Conservation (phyloP, 92 coral and sea anemone genomes). For the Porites evermanni region DNA sequence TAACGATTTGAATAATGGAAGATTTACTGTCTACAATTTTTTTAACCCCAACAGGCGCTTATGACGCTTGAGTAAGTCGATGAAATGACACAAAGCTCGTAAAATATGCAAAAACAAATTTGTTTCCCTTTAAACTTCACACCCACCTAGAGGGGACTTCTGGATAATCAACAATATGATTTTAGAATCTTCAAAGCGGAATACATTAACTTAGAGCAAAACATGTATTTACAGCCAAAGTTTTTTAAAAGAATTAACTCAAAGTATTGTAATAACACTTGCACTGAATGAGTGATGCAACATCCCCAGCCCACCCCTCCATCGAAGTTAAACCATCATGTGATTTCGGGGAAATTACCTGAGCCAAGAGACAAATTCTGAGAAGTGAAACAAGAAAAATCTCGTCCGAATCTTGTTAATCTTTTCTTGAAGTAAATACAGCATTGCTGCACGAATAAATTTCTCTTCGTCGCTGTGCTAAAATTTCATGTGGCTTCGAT, state of each 20-base stretch:
- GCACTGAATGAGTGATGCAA: too few relatives aligned
- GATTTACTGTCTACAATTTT: neutral
- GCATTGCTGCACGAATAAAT: neutral
- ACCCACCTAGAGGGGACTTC: neutral
- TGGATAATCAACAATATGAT: too few relatives aligned
- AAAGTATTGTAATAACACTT: neutral
- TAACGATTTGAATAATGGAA: too few relatives aligned
- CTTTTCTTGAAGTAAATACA: neutral
- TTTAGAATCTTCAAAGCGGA: too few relatives aligned
- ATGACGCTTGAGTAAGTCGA: neutral
- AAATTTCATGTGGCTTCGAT: neutral
- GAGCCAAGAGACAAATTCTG: neutral
- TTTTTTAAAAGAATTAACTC: too few relatives aligned
- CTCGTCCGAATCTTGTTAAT: neutral
- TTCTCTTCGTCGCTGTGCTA: neutral
- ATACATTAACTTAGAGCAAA: too few relatives aligned
- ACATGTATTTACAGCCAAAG: too few relatives aligned
- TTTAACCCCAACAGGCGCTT: neutral
- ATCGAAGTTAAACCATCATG: neutral
- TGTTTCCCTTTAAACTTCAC: neutral
- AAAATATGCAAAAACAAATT: neutral
- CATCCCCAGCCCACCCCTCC: neutral
- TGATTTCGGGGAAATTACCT: constrained; percentile 29
- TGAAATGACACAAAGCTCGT: neutral
- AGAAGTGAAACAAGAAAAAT: neutral